These are phyloP conservation scores for Mungos mungo DNA, from an alignment of 2,113 vertebrate species.

Conservation along the genomic window DNA sequence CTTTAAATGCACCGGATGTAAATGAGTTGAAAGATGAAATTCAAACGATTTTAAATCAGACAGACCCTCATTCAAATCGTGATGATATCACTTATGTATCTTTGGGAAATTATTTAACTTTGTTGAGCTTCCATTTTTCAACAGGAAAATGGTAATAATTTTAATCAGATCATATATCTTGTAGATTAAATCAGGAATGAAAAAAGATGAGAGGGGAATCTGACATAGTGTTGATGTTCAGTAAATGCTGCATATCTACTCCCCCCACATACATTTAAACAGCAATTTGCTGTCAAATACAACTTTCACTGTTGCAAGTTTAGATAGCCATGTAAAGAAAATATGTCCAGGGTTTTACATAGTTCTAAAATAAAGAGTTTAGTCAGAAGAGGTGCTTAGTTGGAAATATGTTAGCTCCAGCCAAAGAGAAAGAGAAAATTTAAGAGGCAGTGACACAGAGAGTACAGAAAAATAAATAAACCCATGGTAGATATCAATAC, in stretches of 20 bases:
- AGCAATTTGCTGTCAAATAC: background rate
- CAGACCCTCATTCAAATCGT: background rate
- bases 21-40: background rate
- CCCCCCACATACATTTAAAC: background rate
- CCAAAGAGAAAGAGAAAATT: background rate
- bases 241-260: background rate
- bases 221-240: background rate
- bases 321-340: background rate
- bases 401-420: background rate
- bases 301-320: background rate
- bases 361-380: background rate
- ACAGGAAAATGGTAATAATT: background rate
- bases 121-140: background rate
- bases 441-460: background rate
- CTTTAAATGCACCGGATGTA: background rate
- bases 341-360: background rate
- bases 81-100: background rate
- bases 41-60: background rate
- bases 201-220: background rate
- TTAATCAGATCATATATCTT: background rate
- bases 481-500: accelerated
- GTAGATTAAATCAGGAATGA: background rate
- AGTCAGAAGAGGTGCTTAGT: background rate
- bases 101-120: background rate
- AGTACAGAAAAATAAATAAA: background rate